Evolutionary conservation across 2,797 vertebrate genomes (phyloP), one percentile per base, ranked within the genome.

Genomic region (Arvicola amphibius): DNA sequence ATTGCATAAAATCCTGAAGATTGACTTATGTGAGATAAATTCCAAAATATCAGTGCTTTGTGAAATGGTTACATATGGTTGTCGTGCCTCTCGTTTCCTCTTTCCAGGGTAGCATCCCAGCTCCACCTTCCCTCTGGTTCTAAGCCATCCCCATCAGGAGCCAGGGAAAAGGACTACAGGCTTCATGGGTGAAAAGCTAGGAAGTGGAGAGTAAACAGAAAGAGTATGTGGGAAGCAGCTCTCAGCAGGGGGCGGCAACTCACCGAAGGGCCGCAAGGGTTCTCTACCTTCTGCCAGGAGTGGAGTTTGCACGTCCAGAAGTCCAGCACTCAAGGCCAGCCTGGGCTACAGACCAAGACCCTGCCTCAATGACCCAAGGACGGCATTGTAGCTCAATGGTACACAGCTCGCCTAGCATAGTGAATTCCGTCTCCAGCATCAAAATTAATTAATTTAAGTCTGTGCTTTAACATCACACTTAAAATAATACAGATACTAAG

Each of bases 401-500:
- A 53, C 34, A 86, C 65, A 51, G 32, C 46, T 86, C 51, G 65
- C 46, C 34, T 86, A 46, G 67, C 65, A 27, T 53, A 29, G 17
- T 34, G 76, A 78, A 51, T 79, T 53, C 77, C 34, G 23, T 23
- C 32, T 53, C 17, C 16, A 53, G 77, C 74, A 32, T 77, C 27
- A 48, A 34, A 85, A 67, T 85, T 84, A 85, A 65, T 46, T 46
- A 6, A 43, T 21, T 83, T 12, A 56, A 67, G 29, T 48, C 40
- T 65, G 19, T 46, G 29, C 65, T 88, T 53, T 89, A 94, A 84
- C 59, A 23, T 23, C n/a, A 81, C 40, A 81, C 10, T 67, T 88
- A 91, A 84, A 65, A 92, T 84, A 93, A 87, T 48, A 25, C 65
- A 94, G 92, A 94, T 51, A 53, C 61, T 43, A 79, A 56, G 27